Conservation (phyloP, 2,797 vertebrate genomes). For the Miichthys miiuy region DNA sequence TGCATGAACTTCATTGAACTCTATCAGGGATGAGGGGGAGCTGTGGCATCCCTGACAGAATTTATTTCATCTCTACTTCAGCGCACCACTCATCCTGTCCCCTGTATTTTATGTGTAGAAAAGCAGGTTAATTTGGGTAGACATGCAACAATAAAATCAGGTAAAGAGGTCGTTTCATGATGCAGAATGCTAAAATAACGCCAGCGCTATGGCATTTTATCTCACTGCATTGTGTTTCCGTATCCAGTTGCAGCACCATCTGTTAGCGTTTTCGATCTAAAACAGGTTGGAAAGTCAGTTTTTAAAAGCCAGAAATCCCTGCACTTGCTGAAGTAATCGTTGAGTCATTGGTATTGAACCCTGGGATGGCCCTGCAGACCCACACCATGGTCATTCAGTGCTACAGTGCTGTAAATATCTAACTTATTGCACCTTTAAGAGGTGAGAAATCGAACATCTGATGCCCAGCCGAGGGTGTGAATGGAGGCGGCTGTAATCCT, state of each 20-base stretch:
- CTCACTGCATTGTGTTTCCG: not conserved
- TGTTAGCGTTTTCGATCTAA: slow-evolving; percentile 30
- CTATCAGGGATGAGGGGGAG: slow-evolving; percentile 22
- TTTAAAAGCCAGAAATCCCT: slow-evolving; percentile 17
- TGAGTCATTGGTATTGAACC: slow-evolving; percentile 61
- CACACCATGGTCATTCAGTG: slow-evolving; percentile 53
- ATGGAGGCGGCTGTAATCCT: slow-evolving; percentile 60
- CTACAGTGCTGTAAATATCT: slow-evolving; percentile 52
- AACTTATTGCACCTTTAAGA: slow-evolving; percentile 65
- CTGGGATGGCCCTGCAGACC: slow-evolving; percentile 43
- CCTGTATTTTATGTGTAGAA: not conserved
- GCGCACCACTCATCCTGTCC: not conserved
- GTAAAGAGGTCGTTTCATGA: slow-evolving; percentile 10
- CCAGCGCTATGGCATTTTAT: slow-evolving; percentile 26
- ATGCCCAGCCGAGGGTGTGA: slow-evolving; percentile 66
- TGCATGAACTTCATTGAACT: slow-evolving; percentile 43
- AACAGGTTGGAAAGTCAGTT: not conserved
- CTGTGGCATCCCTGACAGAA: not conserved
- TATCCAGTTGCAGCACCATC: slow-evolving; percentile 37
- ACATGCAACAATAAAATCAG: not conserved
- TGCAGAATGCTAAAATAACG: slow-evolving; percentile 16
- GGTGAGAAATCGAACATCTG: slow-evolving; percentile 70
- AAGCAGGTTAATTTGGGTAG: slow-evolving; percentile 28
- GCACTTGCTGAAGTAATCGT: slow-evolving; percentile 17
- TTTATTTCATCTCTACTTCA: slow-evolving; percentile 22